Conservation (phyloP, 2,888 invertebrate species). For the Horisme vitalbata region DNA sequence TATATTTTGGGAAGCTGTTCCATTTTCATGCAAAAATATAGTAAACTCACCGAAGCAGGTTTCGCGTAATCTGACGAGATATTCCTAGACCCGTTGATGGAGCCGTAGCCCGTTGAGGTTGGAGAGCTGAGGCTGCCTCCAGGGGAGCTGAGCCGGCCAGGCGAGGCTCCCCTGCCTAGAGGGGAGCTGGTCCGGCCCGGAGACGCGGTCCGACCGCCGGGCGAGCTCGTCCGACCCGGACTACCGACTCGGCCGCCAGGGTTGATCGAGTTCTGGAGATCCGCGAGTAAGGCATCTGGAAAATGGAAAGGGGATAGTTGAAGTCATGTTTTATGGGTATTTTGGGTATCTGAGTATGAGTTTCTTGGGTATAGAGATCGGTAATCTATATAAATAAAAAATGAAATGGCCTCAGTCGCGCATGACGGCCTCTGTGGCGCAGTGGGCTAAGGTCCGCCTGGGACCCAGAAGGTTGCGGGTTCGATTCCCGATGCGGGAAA, state of each 20-base stretch:
- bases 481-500: no score
- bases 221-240: conserved; percentile 63
- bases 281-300: conserved; percentile 98
- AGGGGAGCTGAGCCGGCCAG: conserved; percentile 79
- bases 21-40: no score
- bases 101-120: conserved; percentile 89
- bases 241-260: conserved; percentile 83
- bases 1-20: no score
- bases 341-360: no score
- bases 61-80: conserved; percentile 75
- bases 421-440: no score
- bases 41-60: conserved; percentile 85
- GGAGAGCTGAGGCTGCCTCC: conserved; percentile 77
- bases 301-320: no score
- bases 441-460: no score
- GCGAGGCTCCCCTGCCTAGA: conserved; percentile 65
- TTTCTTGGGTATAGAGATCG: no score
- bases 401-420: no score
- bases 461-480: no score
- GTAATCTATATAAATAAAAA: no score
- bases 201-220: conserved; percentile 70
- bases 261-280: conserved; percentile 95
- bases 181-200: conserved; percentile 40
- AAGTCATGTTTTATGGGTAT: no score
- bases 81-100: conserved; percentile 87